Base-by-base conservation (phyloP, 2,888 invertebrate species). In the Petrolisthes cinctipes region DNA sequence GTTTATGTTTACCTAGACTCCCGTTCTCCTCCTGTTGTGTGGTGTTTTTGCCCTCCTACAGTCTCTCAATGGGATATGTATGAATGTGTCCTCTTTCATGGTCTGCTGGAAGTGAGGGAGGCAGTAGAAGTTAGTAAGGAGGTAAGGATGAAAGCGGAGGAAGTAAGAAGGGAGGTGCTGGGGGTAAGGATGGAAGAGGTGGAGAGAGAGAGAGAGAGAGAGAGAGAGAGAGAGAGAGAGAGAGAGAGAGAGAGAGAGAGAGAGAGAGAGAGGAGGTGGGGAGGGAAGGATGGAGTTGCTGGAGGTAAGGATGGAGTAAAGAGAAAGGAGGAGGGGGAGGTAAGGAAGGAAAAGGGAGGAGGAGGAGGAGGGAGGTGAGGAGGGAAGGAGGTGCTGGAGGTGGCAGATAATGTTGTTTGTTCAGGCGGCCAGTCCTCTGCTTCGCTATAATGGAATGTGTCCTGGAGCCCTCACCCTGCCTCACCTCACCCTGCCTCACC, bases 401-500 rank as follows among this genome's bases (percentile, higher is more conserved):
- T 11, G 37, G 17, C 61, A 11, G 61, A 11, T 61, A 11, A 61
- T 61, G 17, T 61, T 61, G 11, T 61, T 61, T 61, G 61, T 61
- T 61, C 17, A 9, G 17, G 9, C 17, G 61, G 11, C 61, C 17
- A 61, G 61, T 9, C 17, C 61, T 61, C 9, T 61, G 11, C 61
- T 61, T 9, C 37, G 37, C 37, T 37, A 37, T 37, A 37, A 37
- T 37, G 37, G 37, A 37, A 37, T 37, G 37, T 37, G 37, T 37
- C 37, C 37, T 37, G 37, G 37, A 37, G n/a, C 68, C 20, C 2
- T 37, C 75, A 17, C 75, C 20, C 75, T 37, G 75, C 75, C 75
- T 75, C 14, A 75, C 37, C 75, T 61, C 61, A 61, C 75, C 20
- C 75, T 61, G 61, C 61, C 61, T 61, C 61, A 61, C 61, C 37